phyloP scores from a whole-genome alignment of 2,888 invertebrate genomes.

The Phaonia tiefii region DNA sequence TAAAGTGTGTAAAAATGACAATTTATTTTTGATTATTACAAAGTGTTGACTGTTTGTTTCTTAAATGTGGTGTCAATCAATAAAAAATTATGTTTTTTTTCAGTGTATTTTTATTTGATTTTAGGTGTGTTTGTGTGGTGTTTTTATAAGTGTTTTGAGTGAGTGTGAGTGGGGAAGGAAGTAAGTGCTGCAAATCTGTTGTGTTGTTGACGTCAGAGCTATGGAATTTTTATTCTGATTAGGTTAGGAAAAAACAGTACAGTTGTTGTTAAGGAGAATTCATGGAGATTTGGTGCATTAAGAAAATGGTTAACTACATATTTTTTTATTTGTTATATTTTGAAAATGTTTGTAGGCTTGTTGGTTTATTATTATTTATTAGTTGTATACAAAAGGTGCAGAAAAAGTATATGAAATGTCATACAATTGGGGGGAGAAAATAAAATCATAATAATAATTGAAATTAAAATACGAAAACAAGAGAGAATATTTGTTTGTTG shows the following conservation, averaged over 20 bases:
- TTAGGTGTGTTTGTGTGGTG: slow-evolving; percentile 24
- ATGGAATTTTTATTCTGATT: slow-evolving; percentile 19
- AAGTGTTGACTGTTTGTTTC: background rate
- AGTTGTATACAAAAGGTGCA: slow-evolving; percentile 54
- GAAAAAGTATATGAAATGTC: slow-evolving; percentile 7
- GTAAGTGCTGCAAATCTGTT: slow-evolving; percentile 5
- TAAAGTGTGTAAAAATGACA: background rate
- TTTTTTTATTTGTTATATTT: background rate
- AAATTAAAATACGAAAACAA: slow-evolving; percentile 4
- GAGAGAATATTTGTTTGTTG: slow-evolving; percentile 29
- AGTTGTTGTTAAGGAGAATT: slow-evolving; percentile 6
- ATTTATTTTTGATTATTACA: background rate
- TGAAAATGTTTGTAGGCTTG: slow-evolving; percentile 10
- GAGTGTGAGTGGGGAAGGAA: background rate
- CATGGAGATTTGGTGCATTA: slow-evolving; percentile 20
- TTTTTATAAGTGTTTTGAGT: background rate
- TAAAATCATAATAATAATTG: slow-evolving; percentile 34
- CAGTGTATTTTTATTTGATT: slow-evolving; percentile 3
- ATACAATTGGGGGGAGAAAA: slow-evolving; percentile 9
- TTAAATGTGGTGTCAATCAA: slow-evolving; percentile 6
- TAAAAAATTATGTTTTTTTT: slow-evolving; percentile 27
- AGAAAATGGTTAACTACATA: slow-evolving; percentile 34
- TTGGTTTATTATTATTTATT: slow-evolving; percentile 21
- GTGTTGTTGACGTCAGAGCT: background rate
- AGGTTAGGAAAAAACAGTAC: slow-evolving; percentile 12